phyloP scores from a whole-genome alignment of 2,797 vertebrate species.

The Scarus forsteni region DNA sequence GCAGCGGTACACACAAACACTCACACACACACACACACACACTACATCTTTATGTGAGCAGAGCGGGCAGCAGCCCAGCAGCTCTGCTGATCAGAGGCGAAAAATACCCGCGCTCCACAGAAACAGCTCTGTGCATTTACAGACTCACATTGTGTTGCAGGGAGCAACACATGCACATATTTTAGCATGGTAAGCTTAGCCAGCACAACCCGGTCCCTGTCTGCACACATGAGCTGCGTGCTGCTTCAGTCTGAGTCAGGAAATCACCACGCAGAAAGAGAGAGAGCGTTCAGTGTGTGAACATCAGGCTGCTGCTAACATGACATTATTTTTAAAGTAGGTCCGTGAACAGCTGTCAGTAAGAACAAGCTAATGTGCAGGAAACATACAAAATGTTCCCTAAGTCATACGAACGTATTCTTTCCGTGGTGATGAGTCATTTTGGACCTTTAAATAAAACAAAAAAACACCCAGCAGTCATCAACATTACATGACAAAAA shows the following conservation, averaged over 20 bases:
- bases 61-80: constrained; percentile 61
- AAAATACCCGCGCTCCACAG: constrained; percentile 81
- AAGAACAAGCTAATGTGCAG: not conserved
- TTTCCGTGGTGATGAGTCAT: too few relatives aligned
- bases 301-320: constrained; percentile 12
- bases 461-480: too few relatives aligned
- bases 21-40: constrained; percentile 74
- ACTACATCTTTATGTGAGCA: constrained; percentile 81
- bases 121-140: constrained; percentile 82
- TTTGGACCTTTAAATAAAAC: too few relatives aligned
- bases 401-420: too few relatives aligned
- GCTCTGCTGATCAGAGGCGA: constrained; percentile 71
- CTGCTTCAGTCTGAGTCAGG: constrained; percentile 66
- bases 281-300: constrained; percentile 44
- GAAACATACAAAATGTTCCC: constrained; percentile 7
- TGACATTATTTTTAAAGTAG: constrained; percentile 31
- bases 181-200: constrained; percentile 74
- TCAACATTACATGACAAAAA: too few relatives aligned
- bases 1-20: constrained; percentile 37
- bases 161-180: constrained; percentile 79
- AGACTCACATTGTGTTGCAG: constrained; percentile 77
- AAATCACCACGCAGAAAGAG: constrained; percentile 45
- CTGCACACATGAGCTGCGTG: constrained; percentile 61
- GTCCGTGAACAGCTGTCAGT: not conserved
- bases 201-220: constrained; percentile 77